Base-by-base conservation (phyloP, 2,113 vertebrate genomes). In the Epinephelus cyanopodus region DNA sequence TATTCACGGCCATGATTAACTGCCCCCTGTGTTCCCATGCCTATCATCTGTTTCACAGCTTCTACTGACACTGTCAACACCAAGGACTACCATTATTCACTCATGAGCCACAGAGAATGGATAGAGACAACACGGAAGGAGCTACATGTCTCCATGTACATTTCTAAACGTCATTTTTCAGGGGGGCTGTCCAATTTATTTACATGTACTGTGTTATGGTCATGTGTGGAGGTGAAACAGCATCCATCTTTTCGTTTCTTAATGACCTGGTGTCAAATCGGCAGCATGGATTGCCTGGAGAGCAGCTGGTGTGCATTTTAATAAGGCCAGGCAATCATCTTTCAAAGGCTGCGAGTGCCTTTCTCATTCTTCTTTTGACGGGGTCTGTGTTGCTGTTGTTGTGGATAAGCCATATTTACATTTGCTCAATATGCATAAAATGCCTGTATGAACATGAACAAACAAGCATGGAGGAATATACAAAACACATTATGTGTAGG, bases 231-330 rank as follows among this genome's bases (percentile, higher is more conserved):
- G 58, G 60, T 79, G 74, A 79, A 84, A 73, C 29, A 5, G 53
- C 79, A 90, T 90, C 83, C 86, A 80, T 90, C 89, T 90, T 85
- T 90, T 71, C 39, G 65, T 87, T 76, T 70, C 83, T 76, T 93
- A 93, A 93, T 86, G 92, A 89, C 87, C 68, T 77, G 80, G 67
- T 90, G 87, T 92, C 90, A 92, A 81, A 92, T 61, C 77, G 70
- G 84, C 87, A 61, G 81, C 56, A 2, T 66, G 68, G 77, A 89
- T 85, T 79, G 83, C 86, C 90, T 74, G 79, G 74, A 90, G 90
- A 92, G 85, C 88, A 90, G 91, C 90, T 90, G 92, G 65, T 77
- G 78, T 86, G 86, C 89, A 91, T 93, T 93, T 61, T 84, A 90
- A 91, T 89, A 89, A 63, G 68, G 72, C 89, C 75, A 33, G 66